These are phyloP conservation scores for Cheilosia scutellata DNA, from an alignment of 2,888 invertebrate species.

Conservation along the genomic window DNA sequence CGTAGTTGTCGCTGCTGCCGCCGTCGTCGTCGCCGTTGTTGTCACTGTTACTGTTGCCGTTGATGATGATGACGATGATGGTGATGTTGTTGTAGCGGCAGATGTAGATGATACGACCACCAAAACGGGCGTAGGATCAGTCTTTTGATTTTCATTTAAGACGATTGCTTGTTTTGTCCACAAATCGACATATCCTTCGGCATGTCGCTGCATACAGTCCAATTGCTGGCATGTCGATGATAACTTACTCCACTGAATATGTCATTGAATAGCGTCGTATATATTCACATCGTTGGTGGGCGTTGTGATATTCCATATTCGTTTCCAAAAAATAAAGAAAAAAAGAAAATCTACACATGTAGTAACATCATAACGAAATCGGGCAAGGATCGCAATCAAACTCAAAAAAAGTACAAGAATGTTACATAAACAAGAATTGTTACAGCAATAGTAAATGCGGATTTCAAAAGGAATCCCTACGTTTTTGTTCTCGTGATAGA, in stretches of 20 bases:
- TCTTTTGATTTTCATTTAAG: constrained; percentile 82
- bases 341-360: constrained; percentile 68
- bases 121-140: constrained; percentile 71
- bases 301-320: constrained; percentile 67
- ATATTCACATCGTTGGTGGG: constrained; percentile 55
- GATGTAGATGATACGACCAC: constrained; percentile 63
- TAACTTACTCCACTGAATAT: constrained; percentile 82
- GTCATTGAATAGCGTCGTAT: constrained; percentile 63
- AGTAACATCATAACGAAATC: constrained; percentile 51
- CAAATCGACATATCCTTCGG: constrained; percentile 83
- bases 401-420: constrained; percentile 29
- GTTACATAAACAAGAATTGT: constrained; percentile 63
- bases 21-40: constrained; percentile 61
- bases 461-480: constrained; percentile 37
- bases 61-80: constrained; percentile 36
- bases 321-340: constrained; percentile 68
- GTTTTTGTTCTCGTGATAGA: constrained; percentile 43
- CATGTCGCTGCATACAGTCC: constrained; percentile 84
- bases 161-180: constrained; percentile 84
- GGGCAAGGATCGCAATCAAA: constrained; percentile 13
- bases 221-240: constrained; percentile 83
- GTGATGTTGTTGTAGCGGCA: constrained; percentile 35
- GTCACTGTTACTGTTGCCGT: constrained; percentile 52
- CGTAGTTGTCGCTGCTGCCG: constrained; percentile 60
- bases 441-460: constrained; percentile 27